Conservation (phyloP, 2,888 invertebrate genomes). For the Mesorhabditis sp. region DNA sequence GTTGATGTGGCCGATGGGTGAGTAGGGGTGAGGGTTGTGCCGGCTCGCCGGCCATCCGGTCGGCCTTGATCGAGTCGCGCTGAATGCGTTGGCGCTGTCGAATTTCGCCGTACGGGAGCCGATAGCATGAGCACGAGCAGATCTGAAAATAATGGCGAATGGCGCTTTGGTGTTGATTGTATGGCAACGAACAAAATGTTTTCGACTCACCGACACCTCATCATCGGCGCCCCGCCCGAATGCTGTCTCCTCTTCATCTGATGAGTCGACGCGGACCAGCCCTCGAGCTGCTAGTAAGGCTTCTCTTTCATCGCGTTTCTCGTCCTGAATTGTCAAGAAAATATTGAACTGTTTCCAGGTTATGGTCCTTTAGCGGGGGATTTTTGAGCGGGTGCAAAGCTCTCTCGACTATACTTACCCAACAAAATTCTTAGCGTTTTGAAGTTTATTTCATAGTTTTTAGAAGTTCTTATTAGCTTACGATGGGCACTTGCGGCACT, state of each 20-base stretch:
- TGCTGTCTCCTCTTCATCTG: constrained; percentile 22
- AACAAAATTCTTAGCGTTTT: no score
- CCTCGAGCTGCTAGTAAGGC: constrained; percentile 87
- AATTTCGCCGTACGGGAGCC: constrained; percentile 35
- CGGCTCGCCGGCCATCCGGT: constrained; percentile 2
- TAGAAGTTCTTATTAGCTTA: neutral
- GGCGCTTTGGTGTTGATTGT: neutral
- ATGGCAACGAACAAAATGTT: constrained; percentile 2
- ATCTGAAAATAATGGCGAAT: constrained; percentile 20
- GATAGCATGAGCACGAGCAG: constrained; percentile 78
- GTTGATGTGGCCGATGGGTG: neutral
- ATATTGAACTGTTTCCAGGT: neutral
- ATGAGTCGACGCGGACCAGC: constrained; percentile 92
- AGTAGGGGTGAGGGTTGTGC: neutral
- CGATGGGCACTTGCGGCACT: neutral
- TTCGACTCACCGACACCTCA: constrained; percentile 33
- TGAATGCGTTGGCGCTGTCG: constrained; percentile 9
- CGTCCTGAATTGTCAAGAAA: constrained; percentile 57
- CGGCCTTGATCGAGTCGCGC: neutral
- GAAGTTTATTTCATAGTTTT: no score
- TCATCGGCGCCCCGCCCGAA: constrained; percentile 21
- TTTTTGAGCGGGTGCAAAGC: no score
- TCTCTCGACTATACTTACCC: no score
- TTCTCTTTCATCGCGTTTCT: constrained; percentile 64
- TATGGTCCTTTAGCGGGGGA: no score